Conservation (phyloP, 2,113 vertebrate genomes). For the Pituophis catenifer region DNA sequence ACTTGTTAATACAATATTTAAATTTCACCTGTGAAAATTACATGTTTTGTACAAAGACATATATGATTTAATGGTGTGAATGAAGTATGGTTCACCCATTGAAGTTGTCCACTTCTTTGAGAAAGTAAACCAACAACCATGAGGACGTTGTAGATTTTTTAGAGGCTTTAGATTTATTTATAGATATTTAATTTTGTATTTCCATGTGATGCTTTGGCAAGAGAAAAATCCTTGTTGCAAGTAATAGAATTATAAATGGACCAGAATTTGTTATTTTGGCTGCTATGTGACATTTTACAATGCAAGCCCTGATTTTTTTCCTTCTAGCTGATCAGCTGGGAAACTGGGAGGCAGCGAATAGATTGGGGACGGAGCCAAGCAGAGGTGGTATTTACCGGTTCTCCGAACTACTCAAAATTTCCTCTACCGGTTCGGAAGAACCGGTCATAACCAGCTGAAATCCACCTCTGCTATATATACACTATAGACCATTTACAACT, state of each 20-base stretch:
- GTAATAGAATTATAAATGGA: conserved; percentile 60
- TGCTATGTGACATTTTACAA: conserved; percentile 50
- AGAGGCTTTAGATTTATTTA: conserved; percentile 47
- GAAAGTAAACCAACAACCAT: conserved; percentile 35
- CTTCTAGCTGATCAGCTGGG: no score
- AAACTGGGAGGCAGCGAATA: no score
- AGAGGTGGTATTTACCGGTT: no score
- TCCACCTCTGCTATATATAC: no score
- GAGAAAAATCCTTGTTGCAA: conserved; percentile 46
- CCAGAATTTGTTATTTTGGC: conserved; percentile 58
- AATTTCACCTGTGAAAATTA: conserved; percentile 6
- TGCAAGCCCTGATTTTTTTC: no score
- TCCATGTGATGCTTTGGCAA: conserved; percentile 50
- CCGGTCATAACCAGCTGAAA: no score
- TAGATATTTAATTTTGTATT: conserved; percentile 60
- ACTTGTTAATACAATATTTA: conserved; percentile 22
- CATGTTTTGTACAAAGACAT: background rate
- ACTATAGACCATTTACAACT: background rate
- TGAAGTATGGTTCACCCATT: background rate
- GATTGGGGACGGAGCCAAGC: no score
- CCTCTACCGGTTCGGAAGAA: no score
- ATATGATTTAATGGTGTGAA: conserved; percentile 10
- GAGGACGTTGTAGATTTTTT: conserved; percentile 21
- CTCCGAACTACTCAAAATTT: no score
- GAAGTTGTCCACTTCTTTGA: conserved; percentile 21